Base-by-base conservation (phyloP, 37 sponge, comb jelly and placozoan species). In the Theonella swinhoei region DNA sequence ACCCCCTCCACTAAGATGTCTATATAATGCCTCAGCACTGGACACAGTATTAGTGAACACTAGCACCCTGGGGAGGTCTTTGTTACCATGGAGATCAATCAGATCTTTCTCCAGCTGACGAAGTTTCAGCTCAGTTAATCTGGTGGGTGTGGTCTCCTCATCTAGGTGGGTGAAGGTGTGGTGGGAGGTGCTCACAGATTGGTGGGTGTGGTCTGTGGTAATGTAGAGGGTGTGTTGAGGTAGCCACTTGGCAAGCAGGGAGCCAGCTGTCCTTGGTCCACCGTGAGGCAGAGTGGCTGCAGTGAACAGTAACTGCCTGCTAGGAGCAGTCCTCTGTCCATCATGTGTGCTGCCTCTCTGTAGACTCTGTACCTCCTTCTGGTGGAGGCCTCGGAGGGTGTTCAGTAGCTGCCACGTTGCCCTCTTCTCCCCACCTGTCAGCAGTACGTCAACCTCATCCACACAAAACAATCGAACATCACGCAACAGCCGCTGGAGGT, bases 391-490 rank as follows among this genome's bases (percentile, higher is more conserved):
- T 68, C 81, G 65, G 4, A 82, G 14, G 17, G 25, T 72, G 20
- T 84, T 68, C 64, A 95, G 74, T 8, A 93, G 70, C 1, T 69
- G 54, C 91, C 88, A 87, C 14, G 88, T 81, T 17, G 68, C 72
- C 1, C 24, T 42, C 0, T 41, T 24, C 28, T 88, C 88, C 25
- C 88, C 70, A 29, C 96, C 96, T 76, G 81, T 88, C 64, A 95
- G 68, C 11, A 95, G 83, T 17, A 77, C 36, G 33, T 95, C 96
- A 2, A 88, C 94, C 39, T 95, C 96, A 64, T 95, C 96, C 62
- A 89, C 61, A 29, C 86, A 84, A 24, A 93, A 34, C 0, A 87
- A 25, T 36, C 38, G 36, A 4, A 90, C 62, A 24, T 61, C 25
- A 58, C 32, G 86, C 32, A 95, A 66, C 24, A 95, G 30, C 24